phyloP scores from a whole-genome alignment of 2,888 invertebrate species.

The Spicauda simplicius region DNA sequence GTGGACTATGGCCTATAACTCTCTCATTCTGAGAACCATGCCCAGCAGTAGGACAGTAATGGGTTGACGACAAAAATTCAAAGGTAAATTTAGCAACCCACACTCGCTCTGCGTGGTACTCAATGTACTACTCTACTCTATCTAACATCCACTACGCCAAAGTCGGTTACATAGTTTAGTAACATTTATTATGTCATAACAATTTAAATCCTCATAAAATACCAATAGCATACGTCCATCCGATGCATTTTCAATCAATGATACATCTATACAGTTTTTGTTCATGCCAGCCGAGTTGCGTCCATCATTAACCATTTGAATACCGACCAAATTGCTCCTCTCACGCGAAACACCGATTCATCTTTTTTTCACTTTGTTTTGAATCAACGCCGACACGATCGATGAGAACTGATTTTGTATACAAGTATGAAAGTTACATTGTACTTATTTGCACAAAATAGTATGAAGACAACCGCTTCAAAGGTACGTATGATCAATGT shows the following conservation, averaged over 20 bases:
- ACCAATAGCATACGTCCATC: neutral
- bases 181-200: neutral
- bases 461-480: slow-evolving; percentile 33
- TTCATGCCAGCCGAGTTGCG: slow-evolving; percentile 42
- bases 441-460: slow-evolving; percentile 38
- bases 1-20: too few species aligned
- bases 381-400: slow-evolving; percentile 45
- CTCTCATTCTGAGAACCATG: too few species aligned
- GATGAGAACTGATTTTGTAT: slow-evolving; percentile 50
- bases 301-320: slow-evolving; percentile 63
- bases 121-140: too few species aligned
- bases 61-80: too few species aligned
- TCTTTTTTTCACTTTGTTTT: slow-evolving; percentile 56
- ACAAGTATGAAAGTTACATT: slow-evolving; percentile 44
- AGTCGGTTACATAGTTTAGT: too few species aligned
- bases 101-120: too few species aligned
- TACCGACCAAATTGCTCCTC: slow-evolving; percentile 61
- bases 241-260: slow-evolving; percentile 15
- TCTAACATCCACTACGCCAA: too few species aligned
- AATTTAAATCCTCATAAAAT: neutral
- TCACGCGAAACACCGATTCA: slow-evolving; percentile 66
- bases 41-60: too few species aligned
- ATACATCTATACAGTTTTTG: slow-evolving; percentile 28
- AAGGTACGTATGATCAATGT: slow-evolving; percentile 35
- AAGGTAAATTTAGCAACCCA: too few species aligned